phyloP scores from a whole-genome alignment of 2,113 vertebrate genomes.

The Hiodon alosoides region DNA sequence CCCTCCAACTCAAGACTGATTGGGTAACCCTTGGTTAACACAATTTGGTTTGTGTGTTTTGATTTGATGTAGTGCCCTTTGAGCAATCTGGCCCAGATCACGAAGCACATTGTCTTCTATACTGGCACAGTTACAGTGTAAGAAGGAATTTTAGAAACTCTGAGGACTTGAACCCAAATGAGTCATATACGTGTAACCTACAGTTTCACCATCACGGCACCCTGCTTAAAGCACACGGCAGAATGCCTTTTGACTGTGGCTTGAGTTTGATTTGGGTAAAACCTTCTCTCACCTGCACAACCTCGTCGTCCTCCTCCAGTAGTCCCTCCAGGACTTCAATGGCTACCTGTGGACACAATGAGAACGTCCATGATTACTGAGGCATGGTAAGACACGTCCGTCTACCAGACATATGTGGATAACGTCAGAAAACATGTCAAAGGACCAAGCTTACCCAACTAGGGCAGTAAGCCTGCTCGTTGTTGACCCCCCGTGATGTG shows the following conservation, averaged over 20 bases:
- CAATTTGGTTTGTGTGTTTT: neutral
- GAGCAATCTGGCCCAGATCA: too few species aligned
- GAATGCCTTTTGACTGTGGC: neutral
- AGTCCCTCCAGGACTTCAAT: conserved; percentile 68
- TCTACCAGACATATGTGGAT: neutral
- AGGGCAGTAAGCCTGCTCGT: too few species aligned
- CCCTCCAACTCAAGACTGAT: neutral
- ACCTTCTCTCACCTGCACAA: conserved; percentile 63
- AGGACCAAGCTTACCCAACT: too few species aligned
- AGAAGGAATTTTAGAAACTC: too few species aligned
- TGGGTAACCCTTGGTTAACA: neutral
- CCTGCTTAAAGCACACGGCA: neutral
- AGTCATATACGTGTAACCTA: too few species aligned
- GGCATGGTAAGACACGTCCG: neutral
- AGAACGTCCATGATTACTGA: neutral
- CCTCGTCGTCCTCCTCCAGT: conserved; percentile 72
- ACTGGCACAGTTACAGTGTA: too few species aligned
- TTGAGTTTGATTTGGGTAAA: neutral
- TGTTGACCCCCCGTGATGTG: too few species aligned
- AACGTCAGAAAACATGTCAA: neutral
- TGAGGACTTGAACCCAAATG: too few species aligned
- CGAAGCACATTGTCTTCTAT: too few species aligned
- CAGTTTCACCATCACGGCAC: neutral
- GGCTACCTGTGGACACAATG: conserved; percentile 50
- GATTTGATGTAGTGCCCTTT: too few species aligned